These are phyloP conservation scores for Lamprotornis superbus DNA, from an alignment of 2,113 vertebrate genomes.

Conservation along the genomic window DNA sequence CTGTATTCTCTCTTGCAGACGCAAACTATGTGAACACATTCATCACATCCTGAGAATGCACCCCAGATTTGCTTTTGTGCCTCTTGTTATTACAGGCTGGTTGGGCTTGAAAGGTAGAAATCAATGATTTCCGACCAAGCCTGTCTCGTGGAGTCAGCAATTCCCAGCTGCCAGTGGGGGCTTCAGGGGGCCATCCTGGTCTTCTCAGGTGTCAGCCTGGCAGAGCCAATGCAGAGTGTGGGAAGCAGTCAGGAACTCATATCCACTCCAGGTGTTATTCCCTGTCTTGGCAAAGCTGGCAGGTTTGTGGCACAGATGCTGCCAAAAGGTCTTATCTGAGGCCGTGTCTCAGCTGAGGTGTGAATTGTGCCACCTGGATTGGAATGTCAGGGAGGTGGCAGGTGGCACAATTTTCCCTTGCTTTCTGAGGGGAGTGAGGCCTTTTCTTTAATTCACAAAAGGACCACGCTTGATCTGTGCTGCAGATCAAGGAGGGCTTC, in stretches of 20 bases:
- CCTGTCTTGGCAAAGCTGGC: not conserved
- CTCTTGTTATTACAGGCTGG: conserved; percentile 1
- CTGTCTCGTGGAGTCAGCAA: fast-evolving
- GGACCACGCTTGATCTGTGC: not conserved
- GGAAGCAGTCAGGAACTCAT: not conserved
- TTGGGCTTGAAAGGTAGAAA: not conserved
- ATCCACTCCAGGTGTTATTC: fast-evolving
- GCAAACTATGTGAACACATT: not conserved
- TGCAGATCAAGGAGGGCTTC: not conserved
- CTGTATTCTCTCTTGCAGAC: not conserved
- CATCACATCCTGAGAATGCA: conserved; percentile 46
- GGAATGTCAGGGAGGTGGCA: not conserved
- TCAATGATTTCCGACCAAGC: not conserved
- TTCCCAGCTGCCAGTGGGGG: not conserved
- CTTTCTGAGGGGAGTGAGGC: not conserved
- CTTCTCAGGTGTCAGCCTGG: not conserved
- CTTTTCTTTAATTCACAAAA: not conserved
- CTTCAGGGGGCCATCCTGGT: not conserved
- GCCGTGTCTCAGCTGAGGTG: not conserved
- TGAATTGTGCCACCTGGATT: not conserved
- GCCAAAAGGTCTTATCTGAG: not conserved
- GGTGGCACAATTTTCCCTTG: not conserved
- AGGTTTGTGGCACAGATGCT: not conserved
- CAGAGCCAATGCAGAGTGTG: not conserved
- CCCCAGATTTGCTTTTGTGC: not conserved